Conservation (phyloP, 2,888 invertebrate genomes). For the Calephelis perditalis region DNA sequence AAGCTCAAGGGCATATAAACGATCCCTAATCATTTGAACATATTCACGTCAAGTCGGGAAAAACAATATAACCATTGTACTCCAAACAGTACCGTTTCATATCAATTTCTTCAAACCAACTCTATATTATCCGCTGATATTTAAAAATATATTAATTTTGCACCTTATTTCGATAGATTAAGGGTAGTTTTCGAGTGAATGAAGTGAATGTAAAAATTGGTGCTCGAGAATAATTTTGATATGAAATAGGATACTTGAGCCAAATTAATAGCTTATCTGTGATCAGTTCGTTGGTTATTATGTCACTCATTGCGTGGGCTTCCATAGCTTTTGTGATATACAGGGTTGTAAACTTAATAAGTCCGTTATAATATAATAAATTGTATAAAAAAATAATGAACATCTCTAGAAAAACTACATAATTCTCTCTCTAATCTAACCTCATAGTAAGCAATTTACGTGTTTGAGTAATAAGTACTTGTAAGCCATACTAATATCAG, state of each 20-base stretch:
- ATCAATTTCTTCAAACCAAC: constrained; percentile 49
- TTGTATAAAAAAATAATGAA: neutral
- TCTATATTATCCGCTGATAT: constrained; percentile 15
- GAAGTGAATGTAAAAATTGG: constrained; percentile 31
- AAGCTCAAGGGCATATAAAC: constrained; percentile 41
- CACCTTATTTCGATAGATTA: constrained; percentile 20
- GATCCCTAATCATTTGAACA: constrained; percentile 48
- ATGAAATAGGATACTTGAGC: constrained; percentile 64
- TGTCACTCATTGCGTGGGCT: constrained; percentile 65
- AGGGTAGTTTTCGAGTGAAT: constrained; percentile 18
- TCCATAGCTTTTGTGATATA: constrained; percentile 39
- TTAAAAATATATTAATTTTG: constrained; percentile 24
- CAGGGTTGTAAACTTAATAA: constrained; percentile 45
- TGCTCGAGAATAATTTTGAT: constrained; percentile 44
- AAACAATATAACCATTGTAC: constrained; percentile 62
- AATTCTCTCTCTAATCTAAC: too few species aligned
- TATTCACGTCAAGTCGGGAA: constrained; percentile 45
- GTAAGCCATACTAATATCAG: too few species aligned
- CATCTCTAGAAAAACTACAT: too few species aligned
- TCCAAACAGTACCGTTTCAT: constrained; percentile 52
- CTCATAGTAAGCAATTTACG: too few species aligned
- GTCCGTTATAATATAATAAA: neutral
- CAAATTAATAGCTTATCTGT: constrained; percentile 72
- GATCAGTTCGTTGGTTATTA: constrained; percentile 65
- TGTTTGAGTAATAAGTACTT: too few species aligned